phyloP scores from a whole-genome alignment of 2,888 invertebrate species.

The Drosophila pseudotalamancana region DNA sequence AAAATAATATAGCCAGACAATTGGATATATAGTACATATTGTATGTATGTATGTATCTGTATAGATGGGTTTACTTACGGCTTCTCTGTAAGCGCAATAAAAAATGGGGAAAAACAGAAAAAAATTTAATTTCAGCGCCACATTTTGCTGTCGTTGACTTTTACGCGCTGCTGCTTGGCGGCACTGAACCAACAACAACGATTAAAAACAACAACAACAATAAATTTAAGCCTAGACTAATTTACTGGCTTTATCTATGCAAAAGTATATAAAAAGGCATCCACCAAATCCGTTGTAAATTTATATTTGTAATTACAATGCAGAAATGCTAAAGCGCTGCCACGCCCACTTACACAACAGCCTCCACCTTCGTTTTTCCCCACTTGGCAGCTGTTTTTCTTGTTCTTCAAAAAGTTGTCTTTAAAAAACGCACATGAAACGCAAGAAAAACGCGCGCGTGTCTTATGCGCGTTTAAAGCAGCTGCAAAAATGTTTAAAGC shows the following conservation, averaged over 20 bases:
- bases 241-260: conserved; percentile 72
- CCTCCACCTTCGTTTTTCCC: too few species aligned
- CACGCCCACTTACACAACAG: too few species aligned
- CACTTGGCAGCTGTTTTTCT: conserved; percentile 39
- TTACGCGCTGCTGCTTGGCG: conserved; percentile 70
- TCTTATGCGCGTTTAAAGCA: neutral
- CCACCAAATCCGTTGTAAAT: conserved; percentile 57
- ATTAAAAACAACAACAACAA: conserved; percentile 28
- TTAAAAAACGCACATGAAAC: conserved; percentile 32
- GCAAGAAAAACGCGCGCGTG: conserved; percentile 19
- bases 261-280: conserved; percentile 38
- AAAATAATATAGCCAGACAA: conserved; percentile 53
- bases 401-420: neutral
- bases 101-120: conserved; percentile 38
- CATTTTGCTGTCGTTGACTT: conserved; percentile 76
- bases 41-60: conserved; percentile 6
- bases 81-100: conserved; percentile 61
- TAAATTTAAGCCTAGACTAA: conserved; percentile 47
- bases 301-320: conserved; percentile 52
- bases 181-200: conserved; percentile 54
- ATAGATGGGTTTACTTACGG: conserved; percentile 11
- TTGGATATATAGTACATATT: too few species aligned
- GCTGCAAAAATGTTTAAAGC: too few species aligned
- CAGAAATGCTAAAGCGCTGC: conserved; percentile 34
- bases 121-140: conserved; percentile 68